Evolutionary conservation across 2,888 invertebrate species (phyloP).

Genomic region (Acleris literana): DNA sequence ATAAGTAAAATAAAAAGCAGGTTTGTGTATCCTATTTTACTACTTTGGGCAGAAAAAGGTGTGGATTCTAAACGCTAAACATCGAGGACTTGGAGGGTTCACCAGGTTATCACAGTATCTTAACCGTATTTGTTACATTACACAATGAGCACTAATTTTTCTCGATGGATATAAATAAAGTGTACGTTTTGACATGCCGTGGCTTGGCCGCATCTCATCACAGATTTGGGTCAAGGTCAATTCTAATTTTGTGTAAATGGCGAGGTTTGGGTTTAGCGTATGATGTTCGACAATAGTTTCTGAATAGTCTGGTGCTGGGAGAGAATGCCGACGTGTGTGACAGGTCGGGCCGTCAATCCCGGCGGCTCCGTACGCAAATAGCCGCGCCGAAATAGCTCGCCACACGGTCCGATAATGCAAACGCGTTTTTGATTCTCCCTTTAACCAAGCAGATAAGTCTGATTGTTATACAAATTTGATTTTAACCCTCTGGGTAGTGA

Average conservation of each 20-base stretch:
- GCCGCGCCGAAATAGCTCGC: conserved; percentile 76
- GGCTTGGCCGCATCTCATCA: conserved; percentile 49
- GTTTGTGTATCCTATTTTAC: conserved; percentile 15
- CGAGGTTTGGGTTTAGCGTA: conserved; percentile 35
- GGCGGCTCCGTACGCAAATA: conserved; percentile 79
- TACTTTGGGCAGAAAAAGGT: conserved; percentile 15
- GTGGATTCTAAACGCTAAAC: conserved; percentile 34
- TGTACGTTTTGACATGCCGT: conserved; percentile 46
- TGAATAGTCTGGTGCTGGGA: conserved; percentile 53
- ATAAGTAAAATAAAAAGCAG: conserved; percentile 32
- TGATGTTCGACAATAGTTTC: conserved; percentile 43
- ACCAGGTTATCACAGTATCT: conserved; percentile 44
- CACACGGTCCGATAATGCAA: conserved; percentile 79
- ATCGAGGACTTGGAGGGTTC: conserved; percentile 25
- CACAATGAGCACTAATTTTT: conserved; percentile 37
- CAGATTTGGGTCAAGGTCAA: conserved; percentile 80
- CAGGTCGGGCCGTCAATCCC: conserved; percentile 79
- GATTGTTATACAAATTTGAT: conserved; percentile 34
- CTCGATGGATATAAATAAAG: conserved; percentile 47
- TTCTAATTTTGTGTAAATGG: conserved; percentile 45
- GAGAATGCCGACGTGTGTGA: conserved; percentile 70
- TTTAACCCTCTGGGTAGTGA: conserved; percentile 40
- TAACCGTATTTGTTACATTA: conserved; percentile 31
- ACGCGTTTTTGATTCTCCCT: conserved; percentile 77
- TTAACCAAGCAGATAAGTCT: conserved; percentile 53